Evolutionary conservation across 2,113 vertebrate species (phyloP).

Genomic region (Elephantulus edwardii): DNA sequence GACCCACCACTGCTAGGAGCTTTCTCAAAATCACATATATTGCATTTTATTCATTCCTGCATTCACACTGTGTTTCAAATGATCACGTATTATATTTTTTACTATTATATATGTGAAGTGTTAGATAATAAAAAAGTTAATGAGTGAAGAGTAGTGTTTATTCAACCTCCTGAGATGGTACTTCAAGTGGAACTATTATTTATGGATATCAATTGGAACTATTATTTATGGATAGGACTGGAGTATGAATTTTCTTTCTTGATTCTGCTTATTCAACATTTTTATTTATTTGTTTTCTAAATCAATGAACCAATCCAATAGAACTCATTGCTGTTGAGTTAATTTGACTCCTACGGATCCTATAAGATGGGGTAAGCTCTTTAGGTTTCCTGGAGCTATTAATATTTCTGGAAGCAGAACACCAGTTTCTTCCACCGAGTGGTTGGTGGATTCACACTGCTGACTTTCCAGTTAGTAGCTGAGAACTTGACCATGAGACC

Average conservation of each 20-base stretch:
- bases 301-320: neutral
- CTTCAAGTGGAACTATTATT: too few relatives aligned
- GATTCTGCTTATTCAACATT: neutral
- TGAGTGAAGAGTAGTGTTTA: neutral
- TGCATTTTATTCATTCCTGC: too few relatives aligned
- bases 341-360: neutral
- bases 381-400: neutral
- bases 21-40: too few relatives aligned
- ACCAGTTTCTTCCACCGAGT: neutral
- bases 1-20: too few relatives aligned
- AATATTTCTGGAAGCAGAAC: neutral
- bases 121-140: too few relatives aligned
- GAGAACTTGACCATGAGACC: neutral
- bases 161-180: neutral
- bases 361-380: neutral
- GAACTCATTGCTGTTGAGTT: neutral
- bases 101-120: too few relatives aligned
- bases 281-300: constrained; percentile 14
- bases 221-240: neutral
- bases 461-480: neutral
- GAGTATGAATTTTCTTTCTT: neutral
- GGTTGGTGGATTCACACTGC: neutral
- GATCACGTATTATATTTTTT: too few relatives aligned
- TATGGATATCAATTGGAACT: too few relatives aligned
- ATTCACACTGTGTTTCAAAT: too few relatives aligned